Evolutionary conservation across 2,797 vertebrate species (phyloP), one percentile per base, ranked within the genome.

Genomic region (Percopsis omiscomaycus): DNA sequence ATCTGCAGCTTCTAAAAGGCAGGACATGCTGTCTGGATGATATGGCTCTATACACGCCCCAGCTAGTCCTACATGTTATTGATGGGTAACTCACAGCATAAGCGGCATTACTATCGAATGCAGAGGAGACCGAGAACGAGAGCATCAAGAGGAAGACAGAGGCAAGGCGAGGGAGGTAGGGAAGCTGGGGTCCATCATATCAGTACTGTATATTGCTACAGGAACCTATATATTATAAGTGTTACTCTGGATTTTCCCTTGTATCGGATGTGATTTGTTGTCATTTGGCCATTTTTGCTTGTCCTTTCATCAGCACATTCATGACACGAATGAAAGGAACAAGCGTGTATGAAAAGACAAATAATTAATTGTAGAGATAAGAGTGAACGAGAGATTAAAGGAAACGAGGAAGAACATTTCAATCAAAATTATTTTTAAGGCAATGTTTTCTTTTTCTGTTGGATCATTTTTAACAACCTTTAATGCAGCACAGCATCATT

Each of bases 101-200:
- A 67, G 45, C 51, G 50, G 61, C 27, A 50, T 68, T 12, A 37
- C 48, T 72, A 46, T 58, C 22, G 3, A 45, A 52, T 61, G 64
- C 71, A 62, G 61, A 63, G 56, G 51, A 74, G n/a, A 49, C 67
- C 54, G 57, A 69, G 46, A 47, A 61, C 53, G 64, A 71, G 55
- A 42, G 56, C 51, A 59, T 55, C 30, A 51, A 64, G 57, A 66
- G 46, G 0, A 0, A 63, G 32, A 42, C 44, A 46, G 29, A 50
- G 50, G 15, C 2, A 4, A 50, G 49, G 59, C 14, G 27, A 55
- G 57, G 57, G 59, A 75, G 66, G 73, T 70, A 64, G 45, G 66
- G 49, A 53, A 14, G 11, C n/a, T 16, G 60, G 16, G 15, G 2
- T 42, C 55, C 16, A 8, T 58, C 42, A 45, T 15, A 16, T 27